Conservation (phyloP, 1,140 invertebrate genomes). For the Papilio polyxenes region DNA sequence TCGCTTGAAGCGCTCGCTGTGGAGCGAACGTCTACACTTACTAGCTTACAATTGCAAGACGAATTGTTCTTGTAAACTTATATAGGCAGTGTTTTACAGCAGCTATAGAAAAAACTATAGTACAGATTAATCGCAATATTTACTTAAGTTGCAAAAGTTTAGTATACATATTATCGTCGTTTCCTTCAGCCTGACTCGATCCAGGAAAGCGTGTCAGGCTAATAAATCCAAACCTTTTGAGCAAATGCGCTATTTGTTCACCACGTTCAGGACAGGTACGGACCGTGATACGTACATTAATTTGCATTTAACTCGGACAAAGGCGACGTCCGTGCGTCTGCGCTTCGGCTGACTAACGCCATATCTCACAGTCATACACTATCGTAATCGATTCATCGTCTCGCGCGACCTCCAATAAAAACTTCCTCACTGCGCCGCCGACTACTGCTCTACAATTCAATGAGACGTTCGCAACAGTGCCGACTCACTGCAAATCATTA, state of each 20-base stretch:
- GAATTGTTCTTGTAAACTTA: neutral
- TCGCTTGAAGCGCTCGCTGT: constrained; percentile 49
- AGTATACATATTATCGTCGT: neutral
- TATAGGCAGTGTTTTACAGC: neutral
- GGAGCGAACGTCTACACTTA: constrained; percentile 49
- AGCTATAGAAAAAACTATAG: neutral
- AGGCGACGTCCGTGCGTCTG: constrained; percentile 39
- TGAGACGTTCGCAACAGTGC: constrained; percentile 10
- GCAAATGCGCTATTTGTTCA: neutral
- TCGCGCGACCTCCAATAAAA: constrained; percentile 45
- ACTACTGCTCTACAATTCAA: constrained; percentile 12
- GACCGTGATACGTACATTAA: constrained; percentile 41
- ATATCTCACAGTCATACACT: constrained; percentile 38
- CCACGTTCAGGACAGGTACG: neutral
- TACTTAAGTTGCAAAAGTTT: neutral
- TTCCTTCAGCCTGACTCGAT: neutral
- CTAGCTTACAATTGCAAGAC: constrained; percentile 48
- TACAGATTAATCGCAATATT: neutral
- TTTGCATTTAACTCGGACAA: constrained; percentile 50
- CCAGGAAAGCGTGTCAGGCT: neutral
- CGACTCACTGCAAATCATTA: constrained; percentile 26
- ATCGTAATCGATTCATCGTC: constrained; percentile 51
- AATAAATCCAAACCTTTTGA: neutral
- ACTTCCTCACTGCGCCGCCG: constrained; percentile 19
- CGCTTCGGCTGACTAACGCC: constrained; percentile 44